Evolutionary conservation across 1,140 invertebrate species (phyloP).

Genomic region (Eufriesea mexicana): DNA sequence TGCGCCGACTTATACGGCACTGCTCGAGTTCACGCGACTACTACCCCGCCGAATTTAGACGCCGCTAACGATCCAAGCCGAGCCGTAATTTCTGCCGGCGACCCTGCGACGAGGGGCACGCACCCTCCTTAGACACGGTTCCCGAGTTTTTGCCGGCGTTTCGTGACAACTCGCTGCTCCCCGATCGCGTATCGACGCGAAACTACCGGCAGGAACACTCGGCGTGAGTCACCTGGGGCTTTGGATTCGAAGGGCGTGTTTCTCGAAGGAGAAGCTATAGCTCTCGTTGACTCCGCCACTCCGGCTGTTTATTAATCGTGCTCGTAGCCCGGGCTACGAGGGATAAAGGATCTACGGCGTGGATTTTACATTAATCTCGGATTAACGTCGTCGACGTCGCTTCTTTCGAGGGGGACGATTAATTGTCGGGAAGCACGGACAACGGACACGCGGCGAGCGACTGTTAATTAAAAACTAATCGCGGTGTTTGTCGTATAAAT

Average conservation of each 20-base stretch:
- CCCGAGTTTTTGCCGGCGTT: background rate
- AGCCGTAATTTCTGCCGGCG: background rate
- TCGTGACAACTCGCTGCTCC: background rate
- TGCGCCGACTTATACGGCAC: conserved; percentile 43
- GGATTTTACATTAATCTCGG: background rate
- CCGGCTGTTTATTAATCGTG: background rate
- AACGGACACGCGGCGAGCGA: background rate
- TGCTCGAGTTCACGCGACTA: conserved; percentile 43
- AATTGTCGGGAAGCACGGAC: background rate
- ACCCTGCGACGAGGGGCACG: background rate
- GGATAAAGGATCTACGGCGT: background rate
- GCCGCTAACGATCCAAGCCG: conserved; percentile 26
- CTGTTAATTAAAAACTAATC: conserved; percentile 31
- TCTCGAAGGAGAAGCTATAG: background rate
- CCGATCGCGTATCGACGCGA: background rate
- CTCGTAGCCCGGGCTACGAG: too few species aligned
- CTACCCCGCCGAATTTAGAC: conserved; percentile 38
- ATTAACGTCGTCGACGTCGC: background rate
- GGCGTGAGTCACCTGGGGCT: background rate
- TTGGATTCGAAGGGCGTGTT: background rate
- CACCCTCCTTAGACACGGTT: background rate
- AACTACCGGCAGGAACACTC: background rate
- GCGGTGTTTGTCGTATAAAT: background rate
- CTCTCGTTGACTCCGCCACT: background rate
- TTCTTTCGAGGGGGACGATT: background rate